Conservation (phyloP, 1,140 invertebrate genomes). For the Forficula auricularia region DNA sequence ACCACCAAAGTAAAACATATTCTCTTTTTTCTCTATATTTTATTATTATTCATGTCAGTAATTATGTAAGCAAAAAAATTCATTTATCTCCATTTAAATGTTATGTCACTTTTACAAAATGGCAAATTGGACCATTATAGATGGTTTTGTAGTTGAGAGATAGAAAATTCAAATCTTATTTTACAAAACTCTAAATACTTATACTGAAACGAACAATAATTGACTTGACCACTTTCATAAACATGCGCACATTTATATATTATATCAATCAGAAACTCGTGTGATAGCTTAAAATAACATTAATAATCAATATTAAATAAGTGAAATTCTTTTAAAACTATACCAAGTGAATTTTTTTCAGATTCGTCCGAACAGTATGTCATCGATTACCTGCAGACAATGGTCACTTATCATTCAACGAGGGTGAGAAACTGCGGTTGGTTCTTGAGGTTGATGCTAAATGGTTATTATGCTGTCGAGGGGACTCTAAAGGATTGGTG, state of each 20-base stretch:
- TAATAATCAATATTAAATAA: too few relatives aligned
- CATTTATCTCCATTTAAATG: background rate
- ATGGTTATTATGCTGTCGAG: constrained; percentile 55
- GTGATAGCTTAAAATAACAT: too few relatives aligned
- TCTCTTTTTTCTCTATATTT: background rate
- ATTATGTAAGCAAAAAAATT: background rate
- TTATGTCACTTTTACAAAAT: too few relatives aligned
- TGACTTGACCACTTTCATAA: too few relatives aligned
- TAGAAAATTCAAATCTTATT: too few relatives aligned
- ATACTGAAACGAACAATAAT: too few relatives aligned
- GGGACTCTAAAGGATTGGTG: constrained; percentile 60
- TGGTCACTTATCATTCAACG: constrained; percentile 59
- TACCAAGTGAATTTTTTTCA: constrained; percentile 26
- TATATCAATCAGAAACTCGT: too few relatives aligned
- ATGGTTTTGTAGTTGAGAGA: too few relatives aligned
- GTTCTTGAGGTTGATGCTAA: constrained; percentile 59
- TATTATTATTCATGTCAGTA: background rate
- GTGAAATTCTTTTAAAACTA: too few relatives aligned
- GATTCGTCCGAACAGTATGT: constrained; percentile 52
- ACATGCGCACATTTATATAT: too few relatives aligned
- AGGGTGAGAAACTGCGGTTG: constrained; percentile 52
- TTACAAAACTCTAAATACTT: too few relatives aligned
- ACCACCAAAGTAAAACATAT: background rate
- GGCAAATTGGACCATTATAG: too few relatives aligned
- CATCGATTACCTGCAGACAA: constrained; percentile 54